Evolutionary conservation across 2,113 vertebrate genomes (phyloP), one percentile per base, ranked within the genome.

Genomic region (Aramus guarauna): DNA sequence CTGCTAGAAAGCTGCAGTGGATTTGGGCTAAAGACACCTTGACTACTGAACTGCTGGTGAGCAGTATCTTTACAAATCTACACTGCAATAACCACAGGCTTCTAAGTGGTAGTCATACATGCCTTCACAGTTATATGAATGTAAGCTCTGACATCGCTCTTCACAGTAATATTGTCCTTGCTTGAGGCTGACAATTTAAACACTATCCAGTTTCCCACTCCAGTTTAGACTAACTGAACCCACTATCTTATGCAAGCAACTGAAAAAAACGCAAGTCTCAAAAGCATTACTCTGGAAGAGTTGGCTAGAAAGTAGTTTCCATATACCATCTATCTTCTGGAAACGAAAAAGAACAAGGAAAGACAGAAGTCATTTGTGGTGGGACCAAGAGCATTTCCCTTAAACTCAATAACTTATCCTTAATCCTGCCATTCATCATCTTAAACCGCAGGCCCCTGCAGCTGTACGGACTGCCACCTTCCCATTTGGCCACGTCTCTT

Each of bases 91-190:
- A 29, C 18, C 50, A 73, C 19, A 23, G 34, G 29, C 36, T 69
- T 68, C 19, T 30, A 22, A 43, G 34, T 19, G 17, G 26, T 6
- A 59, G 67, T 27, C 55, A 53, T 13, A 34, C 1, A 1, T 24
- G 53, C 56, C 29, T 59, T 56, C 36, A 12, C 43, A 53, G n/a
- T 6, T 47, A 41, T 9, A 8, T 22, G 56, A 37, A 13, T 22
- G 47, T 21, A 67, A 17, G 6, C 45, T 39, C 17, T 37, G 36
- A 47, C 18, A 39, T 12, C 0, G 0, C 37, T 55, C 34, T 56
- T 71, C 48, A 36, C 3, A 2, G 3, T 5, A 30, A 71, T 7
- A 23, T 1, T 78, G 74, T 20, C 27, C 48, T 60, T 4, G 1
- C 7, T 69, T 16, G 21, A 80, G 37, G 60, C 23, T 36, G 20